Evolutionary conservation across 2,888 invertebrate genomes (phyloP).

Genomic region (Torymus auratus): DNA sequence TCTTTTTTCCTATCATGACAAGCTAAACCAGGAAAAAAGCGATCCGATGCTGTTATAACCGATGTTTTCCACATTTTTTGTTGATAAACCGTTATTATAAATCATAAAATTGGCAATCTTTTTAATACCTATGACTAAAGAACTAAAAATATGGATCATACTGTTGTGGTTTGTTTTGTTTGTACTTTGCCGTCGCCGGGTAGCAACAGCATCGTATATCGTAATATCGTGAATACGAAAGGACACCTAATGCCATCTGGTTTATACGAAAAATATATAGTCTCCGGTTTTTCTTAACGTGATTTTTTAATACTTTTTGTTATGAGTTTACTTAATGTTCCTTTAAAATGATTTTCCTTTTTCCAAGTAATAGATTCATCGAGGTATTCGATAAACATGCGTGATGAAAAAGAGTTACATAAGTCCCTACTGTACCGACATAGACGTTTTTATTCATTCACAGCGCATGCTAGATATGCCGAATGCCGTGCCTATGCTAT

Average conservation of each 20-base stretch:
- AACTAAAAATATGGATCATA: neutral
- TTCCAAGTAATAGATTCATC: no score
- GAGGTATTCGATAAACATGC: no score
- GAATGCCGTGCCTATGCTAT: no score
- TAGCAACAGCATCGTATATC: neutral
- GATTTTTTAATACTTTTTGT: no score
- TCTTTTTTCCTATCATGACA: constrained; percentile 71
- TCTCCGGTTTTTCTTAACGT: no score
- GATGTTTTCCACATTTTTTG: constrained; percentile 75
- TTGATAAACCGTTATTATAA: neutral
- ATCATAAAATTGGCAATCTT: neutral
- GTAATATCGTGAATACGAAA: neutral
- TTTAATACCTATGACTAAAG: neutral
- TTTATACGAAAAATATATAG: no score
- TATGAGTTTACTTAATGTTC: no score
- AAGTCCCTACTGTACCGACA: no score
- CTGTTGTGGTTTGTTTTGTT: constrained; percentile 13
- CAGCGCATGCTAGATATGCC: no score
- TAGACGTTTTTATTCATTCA: no score
- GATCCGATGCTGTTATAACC: constrained; percentile 76
- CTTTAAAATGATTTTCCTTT: no score
- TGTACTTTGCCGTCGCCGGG: constrained; percentile 28
- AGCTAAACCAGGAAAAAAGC: constrained; percentile 77
- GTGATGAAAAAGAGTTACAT: no score
- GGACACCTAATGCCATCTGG: neutral